Evolutionary conservation across 1,140 invertebrate species (phyloP).

Genomic region (Saccostrea cuccullata): DNA sequence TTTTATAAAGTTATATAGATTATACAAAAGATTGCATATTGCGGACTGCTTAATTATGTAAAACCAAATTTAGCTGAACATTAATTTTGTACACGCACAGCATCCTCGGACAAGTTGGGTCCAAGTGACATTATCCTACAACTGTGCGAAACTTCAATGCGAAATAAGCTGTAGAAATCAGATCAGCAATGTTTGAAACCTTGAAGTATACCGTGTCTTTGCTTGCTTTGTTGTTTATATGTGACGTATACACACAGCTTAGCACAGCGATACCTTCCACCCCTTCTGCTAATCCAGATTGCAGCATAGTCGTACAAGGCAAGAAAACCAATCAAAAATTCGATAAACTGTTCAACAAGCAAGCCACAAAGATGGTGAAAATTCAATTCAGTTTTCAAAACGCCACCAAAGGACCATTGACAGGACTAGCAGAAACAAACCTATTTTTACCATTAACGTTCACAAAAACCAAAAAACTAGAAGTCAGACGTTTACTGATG

Average conservation of each 20-base stretch:
- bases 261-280: not conserved
- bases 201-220: not conserved
- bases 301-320: not conserved
- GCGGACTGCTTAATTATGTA: too few species aligned
- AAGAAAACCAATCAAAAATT: not conserved
- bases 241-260: not conserved
- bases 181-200: not conserved
- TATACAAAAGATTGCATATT: too few species aligned
- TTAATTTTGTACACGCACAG: too few species aligned
- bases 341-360: not conserved
- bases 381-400: not conserved
- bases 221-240: not conserved
- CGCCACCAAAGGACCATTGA: not conserved
- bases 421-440: not conserved
- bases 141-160: too few species aligned
- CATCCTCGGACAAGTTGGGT: too few species aligned
- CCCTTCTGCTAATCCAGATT: not conserved
- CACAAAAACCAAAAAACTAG: constrained; percentile 50
- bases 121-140: too few species aligned
- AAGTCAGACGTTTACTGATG: constrained; percentile 62
- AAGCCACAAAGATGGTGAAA: not conserved
- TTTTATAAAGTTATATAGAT: too few species aligned
- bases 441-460: constrained; percentile 6
- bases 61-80: too few species aligned
- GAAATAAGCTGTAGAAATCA: too few species aligned